Conservation (phyloP, 2,888 invertebrate genomes). For the Cryptocephalus moraei region DNA sequence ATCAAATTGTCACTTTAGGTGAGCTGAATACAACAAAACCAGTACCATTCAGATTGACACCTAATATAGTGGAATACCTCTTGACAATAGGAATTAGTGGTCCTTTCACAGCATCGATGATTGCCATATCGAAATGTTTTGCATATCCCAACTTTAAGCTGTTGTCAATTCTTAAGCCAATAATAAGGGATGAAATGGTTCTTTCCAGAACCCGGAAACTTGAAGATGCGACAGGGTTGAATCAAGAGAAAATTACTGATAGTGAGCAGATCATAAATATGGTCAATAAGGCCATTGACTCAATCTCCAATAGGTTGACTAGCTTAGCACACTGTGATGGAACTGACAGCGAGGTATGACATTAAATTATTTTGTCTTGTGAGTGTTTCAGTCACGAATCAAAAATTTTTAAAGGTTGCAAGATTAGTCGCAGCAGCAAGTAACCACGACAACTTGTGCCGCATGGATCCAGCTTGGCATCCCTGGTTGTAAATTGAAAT, state of each 20-base stretch:
- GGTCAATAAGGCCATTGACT: constrained; percentile 83
- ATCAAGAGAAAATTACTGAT: constrained; percentile 36
- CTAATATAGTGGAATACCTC: constrained; percentile 86
- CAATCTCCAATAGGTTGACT: constrained; percentile 75
- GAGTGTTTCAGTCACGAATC: not conserved
- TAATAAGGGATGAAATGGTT: constrained; percentile 88
- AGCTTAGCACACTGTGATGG: constrained; percentile 86
- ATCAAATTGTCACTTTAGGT: constrained; percentile 40
- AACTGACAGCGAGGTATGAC: constrained; percentile 72
- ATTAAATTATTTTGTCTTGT: not conserved
- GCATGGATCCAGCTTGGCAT: constrained; percentile 99
- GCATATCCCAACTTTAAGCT: constrained; percentile 74
- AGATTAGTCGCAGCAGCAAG: constrained; percentile 85
- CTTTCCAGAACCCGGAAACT: constrained; percentile 66
- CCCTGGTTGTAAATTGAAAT: constrained; percentile 72
- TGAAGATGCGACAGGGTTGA: constrained; percentile 45
- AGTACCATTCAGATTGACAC: constrained; percentile 92
- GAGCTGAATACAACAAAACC: constrained; percentile 86
- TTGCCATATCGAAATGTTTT: constrained; percentile 84
- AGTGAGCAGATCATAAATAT: constrained; percentile 77
- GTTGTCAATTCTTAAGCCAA: constrained; percentile 78
- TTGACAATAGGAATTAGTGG: constrained; percentile 81
- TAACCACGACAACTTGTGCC: constrained; percentile 88
- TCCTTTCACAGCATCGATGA: constrained; percentile 86
- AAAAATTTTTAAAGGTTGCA: constrained; percentile 44